A percentile compares a stretch with the other conserved stretches of the same genome.
Conservation (phyloP, 2,888 invertebrate species). For the Ophioninae sp. region DNA sequence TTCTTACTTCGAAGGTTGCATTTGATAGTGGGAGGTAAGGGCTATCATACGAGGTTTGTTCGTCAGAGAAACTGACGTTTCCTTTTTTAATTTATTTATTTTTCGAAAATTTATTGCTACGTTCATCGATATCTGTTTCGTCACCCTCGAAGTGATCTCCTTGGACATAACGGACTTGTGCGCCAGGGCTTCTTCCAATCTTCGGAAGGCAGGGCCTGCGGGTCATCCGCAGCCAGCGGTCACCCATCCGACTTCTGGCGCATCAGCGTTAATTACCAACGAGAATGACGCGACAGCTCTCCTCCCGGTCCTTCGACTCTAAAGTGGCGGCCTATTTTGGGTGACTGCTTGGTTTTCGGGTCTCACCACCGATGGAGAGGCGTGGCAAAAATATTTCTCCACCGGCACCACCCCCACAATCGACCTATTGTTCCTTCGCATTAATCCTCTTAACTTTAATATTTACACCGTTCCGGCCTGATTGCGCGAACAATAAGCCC, state of each 20-base stretch:
- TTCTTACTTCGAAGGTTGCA: no score
- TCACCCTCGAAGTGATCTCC: no score
- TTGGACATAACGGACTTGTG: no score
- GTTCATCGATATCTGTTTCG: no score
- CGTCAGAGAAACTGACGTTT: no score
- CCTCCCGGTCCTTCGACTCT: not conserved
- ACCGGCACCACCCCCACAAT: not conserved
- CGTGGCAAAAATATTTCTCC: not conserved
- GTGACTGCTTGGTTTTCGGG: not conserved
- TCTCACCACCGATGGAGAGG: not conserved
- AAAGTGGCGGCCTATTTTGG: not conserved
- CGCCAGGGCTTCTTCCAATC: no score
- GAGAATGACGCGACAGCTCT: not conserved
- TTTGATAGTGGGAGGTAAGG: no score
- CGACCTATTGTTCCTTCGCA: not conserved
- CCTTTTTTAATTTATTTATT: no score
- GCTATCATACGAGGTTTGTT: no score
- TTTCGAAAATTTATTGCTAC: no score
- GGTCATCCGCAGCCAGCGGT: not conserved
- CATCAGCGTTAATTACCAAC: not conserved
- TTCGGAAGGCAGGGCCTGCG: no score
- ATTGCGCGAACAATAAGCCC: not conserved
- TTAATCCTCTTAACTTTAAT: constrained; percentile 11
- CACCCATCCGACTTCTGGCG: not conserved
- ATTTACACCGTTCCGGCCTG: not conserved